A percentile compares a stretch with the other conserved stretches of the same genome.
These are phyloP conservation scores for Drosophila pandora DNA, from an alignment of 1,140 invertebrate genomes.

Conservation along the genomic window DNA sequence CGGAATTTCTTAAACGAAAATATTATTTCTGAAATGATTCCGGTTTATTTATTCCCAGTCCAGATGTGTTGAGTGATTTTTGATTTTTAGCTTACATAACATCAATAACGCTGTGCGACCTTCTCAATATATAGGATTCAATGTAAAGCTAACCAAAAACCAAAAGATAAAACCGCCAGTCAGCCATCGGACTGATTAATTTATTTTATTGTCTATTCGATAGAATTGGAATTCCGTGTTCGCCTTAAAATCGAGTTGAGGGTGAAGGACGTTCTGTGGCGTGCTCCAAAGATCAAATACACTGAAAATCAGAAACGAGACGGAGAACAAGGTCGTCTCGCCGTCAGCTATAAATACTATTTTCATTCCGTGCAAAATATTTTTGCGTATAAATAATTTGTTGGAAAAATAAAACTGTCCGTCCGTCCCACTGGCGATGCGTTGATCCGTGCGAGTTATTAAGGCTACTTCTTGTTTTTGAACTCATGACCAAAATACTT, in stretches of 20 bases:
- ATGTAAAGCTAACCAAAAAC: slow-evolving; percentile 8
- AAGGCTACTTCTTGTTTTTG: slow-evolving; percentile 52
- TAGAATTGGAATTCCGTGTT: slow-evolving; percentile 50
- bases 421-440: slow-evolving; percentile 30
- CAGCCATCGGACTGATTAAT: slow-evolving; percentile 25
- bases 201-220: slow-evolving; percentile 21
- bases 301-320: slow-evolving; percentile 22
- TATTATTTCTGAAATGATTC: slow-evolving; percentile 10
- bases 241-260: slow-evolving; percentile 43
- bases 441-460: slow-evolving; percentile 13
- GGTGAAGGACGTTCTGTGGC: slow-evolving; percentile 73
- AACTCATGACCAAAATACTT: slow-evolving; percentile 81
- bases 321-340: slow-evolving; percentile 71
- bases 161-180: slow-evolving; percentile 7
- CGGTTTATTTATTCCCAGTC: slow-evolving; percentile 12
- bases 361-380: slow-evolving; percentile 61
- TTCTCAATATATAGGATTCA: slow-evolving; percentile 11
- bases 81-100: slow-evolving; percentile 8
- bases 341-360: slow-evolving; percentile 69
- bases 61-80: slow-evolving; percentile 30
- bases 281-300: slow-evolving; percentile 56
- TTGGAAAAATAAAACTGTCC: slow-evolving; percentile 71
- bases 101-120: slow-evolving; percentile 13
- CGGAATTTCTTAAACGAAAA: slow-evolving; percentile 17
- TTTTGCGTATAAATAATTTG: slow-evolving; percentile 74